Percentiles rank a stretch among this genome's conserved stretches.
Evolutionary conservation across 2,888 invertebrate species (phyloP).

Genomic region (Leucoma salicis): DNA sequence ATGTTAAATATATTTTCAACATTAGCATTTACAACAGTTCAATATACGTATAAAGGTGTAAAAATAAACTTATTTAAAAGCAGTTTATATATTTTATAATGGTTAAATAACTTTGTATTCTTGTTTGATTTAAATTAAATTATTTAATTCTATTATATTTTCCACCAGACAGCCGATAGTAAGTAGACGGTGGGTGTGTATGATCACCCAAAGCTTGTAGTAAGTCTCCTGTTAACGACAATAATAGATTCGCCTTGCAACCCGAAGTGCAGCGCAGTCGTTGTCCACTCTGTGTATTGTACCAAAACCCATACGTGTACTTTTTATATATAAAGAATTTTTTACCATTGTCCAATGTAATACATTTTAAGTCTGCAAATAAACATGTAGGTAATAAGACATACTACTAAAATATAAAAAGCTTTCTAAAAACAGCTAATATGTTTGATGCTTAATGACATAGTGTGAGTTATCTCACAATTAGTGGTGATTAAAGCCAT

Average conservation of each 20-base stretch:
- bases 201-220: conserved; percentile 7
- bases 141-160: conserved; percentile 6
- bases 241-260: conserved; percentile 31
- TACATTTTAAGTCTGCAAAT: conserved; percentile 28
- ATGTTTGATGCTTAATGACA: no score
- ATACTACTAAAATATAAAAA: no score
- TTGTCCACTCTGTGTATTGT: conserved; percentile 6
- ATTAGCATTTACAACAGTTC: no score
- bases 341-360: conserved; percentile 32
- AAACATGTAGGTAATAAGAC: neutral
- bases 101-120: no score
- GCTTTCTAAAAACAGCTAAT: no score
- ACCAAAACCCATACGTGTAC: conserved; percentile 36
- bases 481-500: no score
- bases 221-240: conserved; percentile 19
- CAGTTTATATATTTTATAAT: no score
- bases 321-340: conserved; percentile 34
- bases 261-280: conserved; percentile 29
- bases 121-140: no score
- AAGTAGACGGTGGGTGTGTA: conserved; percentile 4
- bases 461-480: no score
- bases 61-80: no score
- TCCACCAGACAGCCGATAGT: conserved; percentile 4
- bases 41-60: no score
- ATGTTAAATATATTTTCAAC: no score